Conservation (phyloP, 2,113 vertebrate genomes). For the Sturnira hondurensis region DNA sequence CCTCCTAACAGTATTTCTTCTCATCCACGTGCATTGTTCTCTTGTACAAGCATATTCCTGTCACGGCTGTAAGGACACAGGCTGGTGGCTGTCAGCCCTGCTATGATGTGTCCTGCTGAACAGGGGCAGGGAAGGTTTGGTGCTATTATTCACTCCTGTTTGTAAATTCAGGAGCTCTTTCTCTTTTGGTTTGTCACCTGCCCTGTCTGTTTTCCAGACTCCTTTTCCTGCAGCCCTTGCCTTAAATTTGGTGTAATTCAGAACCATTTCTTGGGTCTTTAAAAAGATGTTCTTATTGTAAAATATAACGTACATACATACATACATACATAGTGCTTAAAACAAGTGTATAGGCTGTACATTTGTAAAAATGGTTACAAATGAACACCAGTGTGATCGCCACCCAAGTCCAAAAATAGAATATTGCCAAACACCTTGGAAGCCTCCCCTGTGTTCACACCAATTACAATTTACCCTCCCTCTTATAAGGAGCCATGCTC, state of each 20-base stretch:
- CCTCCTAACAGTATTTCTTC: conserved; percentile 5
- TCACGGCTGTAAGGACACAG: background rate
- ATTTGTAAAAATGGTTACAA: conserved; percentile 7
- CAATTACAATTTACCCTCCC: background rate
- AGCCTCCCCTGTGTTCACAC: background rate
- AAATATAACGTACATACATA: background rate
- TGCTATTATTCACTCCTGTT: background rate
- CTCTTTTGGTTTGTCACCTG: background rate
- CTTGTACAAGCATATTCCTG: background rate
- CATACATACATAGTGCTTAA: background rate
- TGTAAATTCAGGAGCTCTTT: background rate
- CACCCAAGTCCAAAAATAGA: background rate
- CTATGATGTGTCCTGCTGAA: background rate
- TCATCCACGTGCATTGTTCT: conserved; percentile 18
- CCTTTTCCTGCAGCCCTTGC: background rate
- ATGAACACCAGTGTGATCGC: background rate
- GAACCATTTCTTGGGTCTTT: background rate
- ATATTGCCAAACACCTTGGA: background rate
- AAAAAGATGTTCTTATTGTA: background rate
- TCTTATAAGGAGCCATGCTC: background rate
- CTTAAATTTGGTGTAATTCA: background rate
- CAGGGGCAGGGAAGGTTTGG: background rate
- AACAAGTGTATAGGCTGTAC: background rate
- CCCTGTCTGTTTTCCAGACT: background rate
- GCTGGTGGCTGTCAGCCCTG: background rate